A percentile compares a stretch with the other conserved stretches of the same genome.
Evolutionary conservation across 2,888 invertebrate species (phyloP).

Genomic region (Craniophora ligustri): DNA sequence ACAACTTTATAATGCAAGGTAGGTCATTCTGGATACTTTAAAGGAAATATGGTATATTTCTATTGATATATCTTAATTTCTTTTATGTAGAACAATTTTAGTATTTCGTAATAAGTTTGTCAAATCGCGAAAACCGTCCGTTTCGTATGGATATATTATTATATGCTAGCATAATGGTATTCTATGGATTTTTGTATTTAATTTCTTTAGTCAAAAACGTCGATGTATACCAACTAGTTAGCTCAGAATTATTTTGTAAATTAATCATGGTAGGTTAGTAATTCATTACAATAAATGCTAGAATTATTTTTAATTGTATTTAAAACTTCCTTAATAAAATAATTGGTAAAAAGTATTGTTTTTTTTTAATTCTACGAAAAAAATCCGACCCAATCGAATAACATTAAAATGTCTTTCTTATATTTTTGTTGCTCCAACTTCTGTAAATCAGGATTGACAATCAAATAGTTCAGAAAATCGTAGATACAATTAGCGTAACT

Average conservation of each 20-base stretch:
- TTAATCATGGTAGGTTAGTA: slow-evolving; percentile 69
- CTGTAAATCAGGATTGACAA: too few species aligned
- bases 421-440: too few species aligned
- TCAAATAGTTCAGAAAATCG: too few species aligned
- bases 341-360: slow-evolving; percentile 51
- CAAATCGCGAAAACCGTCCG: slow-evolving; percentile 69
- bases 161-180: slow-evolving; percentile 53
- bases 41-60: slow-evolving; percentile 60
- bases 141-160: slow-evolving; percentile 46
- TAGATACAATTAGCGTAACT: too few species aligned
- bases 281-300: slow-evolving; percentile 63
- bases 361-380: slow-evolving; percentile 10
- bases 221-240: slow-evolving; percentile 67
- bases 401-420: too few species aligned
- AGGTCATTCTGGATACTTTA: slow-evolving; percentile 42
- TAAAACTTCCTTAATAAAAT: slow-evolving; percentile 81
- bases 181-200: slow-evolving; percentile 59
- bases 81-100: slow-evolving; percentile 55
- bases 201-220: slow-evolving; percentile 69
- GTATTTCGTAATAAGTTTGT: slow-evolving; percentile 55
- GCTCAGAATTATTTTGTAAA: slow-evolving; percentile 69
- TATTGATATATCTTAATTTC: slow-evolving; percentile 61
- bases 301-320: slow-evolving; percentile 80
- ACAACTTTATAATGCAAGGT: slow-evolving; percentile 53
- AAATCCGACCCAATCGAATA: background rate